A percentile compares a stretch with the other conserved stretches of the same genome.
Evolutionary conservation across 1,140 invertebrate species (phyloP).

Genomic region (Leptinotarsa defecta): DNA sequence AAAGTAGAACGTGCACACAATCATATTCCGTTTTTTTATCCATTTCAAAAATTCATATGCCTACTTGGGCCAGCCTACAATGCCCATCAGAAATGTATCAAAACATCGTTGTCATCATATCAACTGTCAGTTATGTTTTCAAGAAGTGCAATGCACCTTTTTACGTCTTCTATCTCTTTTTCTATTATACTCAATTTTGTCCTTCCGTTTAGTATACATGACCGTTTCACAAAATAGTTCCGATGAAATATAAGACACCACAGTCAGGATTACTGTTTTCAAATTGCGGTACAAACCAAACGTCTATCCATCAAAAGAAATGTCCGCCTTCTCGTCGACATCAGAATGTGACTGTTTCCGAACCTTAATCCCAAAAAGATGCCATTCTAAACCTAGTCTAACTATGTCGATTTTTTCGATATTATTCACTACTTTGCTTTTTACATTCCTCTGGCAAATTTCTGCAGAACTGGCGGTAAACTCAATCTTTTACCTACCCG

Average conservation of each 20-base stretch:
- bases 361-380: background rate
- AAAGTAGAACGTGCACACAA: no score
- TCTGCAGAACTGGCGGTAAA: slow-evolving; percentile 22
- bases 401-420: slow-evolving; percentile 28
- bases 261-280: slow-evolving; percentile 17
- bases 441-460: background rate
- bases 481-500: slow-evolving; percentile 14
- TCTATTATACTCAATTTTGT: slow-evolving; percentile 23
- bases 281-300: slow-evolving; percentile 13
- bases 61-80: background rate
- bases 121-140: slow-evolving; percentile 31
- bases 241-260: background rate
- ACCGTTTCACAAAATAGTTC: slow-evolving; percentile 12
- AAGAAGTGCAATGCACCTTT: slow-evolving; percentile 24
- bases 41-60: no score
- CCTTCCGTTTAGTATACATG: slow-evolving; percentile 27
- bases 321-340: slow-evolving; percentile 17
- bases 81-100: slow-evolving; percentile 26
- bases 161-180: slow-evolving; percentile 13
- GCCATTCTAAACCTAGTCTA: background rate
- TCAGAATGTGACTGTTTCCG: background rate
- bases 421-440: slow-evolving; percentile 26
- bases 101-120: slow-evolving; percentile 27
- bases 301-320: slow-evolving; percentile 27
- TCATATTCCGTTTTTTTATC: no score